phyloP scores from a whole-genome alignment of 2,113 vertebrate genomes.

The Sminthopsis crassicaudata region DNA sequence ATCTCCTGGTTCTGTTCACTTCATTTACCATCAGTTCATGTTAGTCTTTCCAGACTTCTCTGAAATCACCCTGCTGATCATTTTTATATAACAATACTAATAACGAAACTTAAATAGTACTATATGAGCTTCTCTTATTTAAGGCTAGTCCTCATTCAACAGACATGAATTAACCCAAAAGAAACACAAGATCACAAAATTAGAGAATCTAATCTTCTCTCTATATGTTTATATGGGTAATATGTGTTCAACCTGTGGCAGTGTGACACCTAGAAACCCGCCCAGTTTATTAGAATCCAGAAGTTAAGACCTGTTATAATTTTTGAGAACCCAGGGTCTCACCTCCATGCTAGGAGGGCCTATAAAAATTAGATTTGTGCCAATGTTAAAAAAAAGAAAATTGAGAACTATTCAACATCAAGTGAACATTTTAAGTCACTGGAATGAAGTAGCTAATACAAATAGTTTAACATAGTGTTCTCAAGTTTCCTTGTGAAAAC shows the following conservation, averaged over 20 bases:
- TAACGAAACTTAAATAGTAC: background rate
- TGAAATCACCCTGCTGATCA: no score
- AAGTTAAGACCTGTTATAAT: background rate
- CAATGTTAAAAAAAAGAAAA: background rate
- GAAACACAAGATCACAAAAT: no score
- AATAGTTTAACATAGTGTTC: background rate
- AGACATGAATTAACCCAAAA: no score
- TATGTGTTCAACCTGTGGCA: no score
- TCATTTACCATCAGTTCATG: no score
- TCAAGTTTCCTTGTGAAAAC: background rate
- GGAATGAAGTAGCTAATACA: background rate
- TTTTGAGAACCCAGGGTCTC: background rate
- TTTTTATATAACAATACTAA: background rate
- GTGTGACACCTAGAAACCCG: background rate
- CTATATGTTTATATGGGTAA: no score
- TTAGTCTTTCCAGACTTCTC: no score
- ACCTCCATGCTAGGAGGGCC: background rate
- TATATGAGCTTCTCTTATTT: background rate
- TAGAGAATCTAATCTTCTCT: no score
- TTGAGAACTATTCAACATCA: background rate
- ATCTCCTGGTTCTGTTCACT: no score
- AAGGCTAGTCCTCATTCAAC: background rate
- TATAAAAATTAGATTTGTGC: no score
- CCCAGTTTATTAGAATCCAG: background rate
- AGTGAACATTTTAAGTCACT: background rate